A percentile compares a stretch with the other conserved stretches of the same genome.
These are phyloP conservation scores for Bemisia tabaci DNA, from an alignment of 1,140 invertebrate genomes.

Conservation along the genomic window DNA sequence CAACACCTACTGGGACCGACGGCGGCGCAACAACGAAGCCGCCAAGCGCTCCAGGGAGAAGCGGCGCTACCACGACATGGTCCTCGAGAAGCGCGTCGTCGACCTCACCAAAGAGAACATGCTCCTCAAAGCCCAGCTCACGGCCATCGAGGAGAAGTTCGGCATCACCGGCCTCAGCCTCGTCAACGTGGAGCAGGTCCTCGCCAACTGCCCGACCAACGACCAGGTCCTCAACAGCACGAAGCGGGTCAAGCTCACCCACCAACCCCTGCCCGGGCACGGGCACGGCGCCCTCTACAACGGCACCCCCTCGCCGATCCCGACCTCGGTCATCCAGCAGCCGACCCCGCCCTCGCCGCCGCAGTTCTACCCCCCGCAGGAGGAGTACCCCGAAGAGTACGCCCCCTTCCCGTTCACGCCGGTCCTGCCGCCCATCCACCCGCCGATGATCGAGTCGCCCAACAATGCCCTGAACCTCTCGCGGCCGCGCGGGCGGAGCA, in stretches of 20 bases:
- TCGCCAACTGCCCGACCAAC: conserved; percentile 63
- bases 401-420: conserved; percentile 19
- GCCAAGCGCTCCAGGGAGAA: conserved; percentile 90
- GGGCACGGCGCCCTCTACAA: background rate
- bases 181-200: conserved; percentile 69
- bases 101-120: conserved; percentile 92
- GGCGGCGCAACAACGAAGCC: conserved; percentile 89
- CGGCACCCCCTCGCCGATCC: conserved; percentile 33
- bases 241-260: conserved; percentile 56
- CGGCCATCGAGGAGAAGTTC: conserved; percentile 85
- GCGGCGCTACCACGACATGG: conserved; percentile 91
- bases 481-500: conserved; percentile 16
- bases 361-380: conserved; percentile 33
- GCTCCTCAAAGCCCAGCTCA: conserved; percentile 78
- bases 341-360: conserved; percentile 37
- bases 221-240: conserved; percentile 69
- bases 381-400: conserved; percentile 21
- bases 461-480: conserved; percentile 28
- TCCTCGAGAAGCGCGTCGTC: conserved; percentile 81
- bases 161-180: conserved; percentile 75
- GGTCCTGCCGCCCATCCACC: conserved; percentile 24
- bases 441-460: conserved; percentile 21
- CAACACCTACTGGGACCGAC: conserved; percentile 91
- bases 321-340: conserved; percentile 49
- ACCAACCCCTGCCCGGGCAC: conserved; percentile 25